Conservation (phyloP, 2,888 invertebrate genomes). For the Lordiphosa fenestrarum region DNA sequence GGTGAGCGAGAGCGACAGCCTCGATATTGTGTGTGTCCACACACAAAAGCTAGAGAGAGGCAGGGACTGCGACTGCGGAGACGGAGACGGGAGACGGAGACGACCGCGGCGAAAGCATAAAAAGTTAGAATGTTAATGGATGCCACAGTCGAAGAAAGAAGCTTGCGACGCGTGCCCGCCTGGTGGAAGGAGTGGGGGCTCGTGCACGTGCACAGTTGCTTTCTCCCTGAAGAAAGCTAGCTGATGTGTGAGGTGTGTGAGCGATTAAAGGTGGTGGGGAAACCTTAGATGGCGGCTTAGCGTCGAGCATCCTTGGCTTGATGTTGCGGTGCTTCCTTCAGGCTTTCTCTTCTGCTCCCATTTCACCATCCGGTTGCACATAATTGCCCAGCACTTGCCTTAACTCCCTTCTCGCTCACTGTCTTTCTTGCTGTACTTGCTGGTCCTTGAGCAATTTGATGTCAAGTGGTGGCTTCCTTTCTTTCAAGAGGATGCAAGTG, state of each 20-base stretch:
- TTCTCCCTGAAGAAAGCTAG: conserved; percentile 4
- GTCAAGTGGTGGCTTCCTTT: conserved; percentile 63
- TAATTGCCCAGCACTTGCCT: conserved; percentile 36
- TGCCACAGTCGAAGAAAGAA: conserved; percentile 31
- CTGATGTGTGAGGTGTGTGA: too few species aligned
- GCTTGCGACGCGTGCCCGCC: conserved; percentile 26
- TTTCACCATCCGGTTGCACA: conserved; percentile 51
- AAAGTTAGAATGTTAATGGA: conserved; percentile 65
- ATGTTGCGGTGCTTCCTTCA: conserved; percentile 20
- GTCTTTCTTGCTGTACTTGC: conserved; percentile 5
- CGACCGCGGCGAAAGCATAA: conserved; percentile 56
- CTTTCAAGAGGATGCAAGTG: conserved; percentile 19
- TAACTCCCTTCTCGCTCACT: conserved; percentile 16
- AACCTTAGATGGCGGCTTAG: too few species aligned
- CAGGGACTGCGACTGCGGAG: conserved; percentile 51
- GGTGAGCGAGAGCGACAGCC: not conserved
- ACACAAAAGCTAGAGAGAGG: too few species aligned
- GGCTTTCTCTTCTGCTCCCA: conserved; percentile 69
- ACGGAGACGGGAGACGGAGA: conserved; percentile 38
- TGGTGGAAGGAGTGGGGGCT: not conserved
- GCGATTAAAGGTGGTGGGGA: too few species aligned
- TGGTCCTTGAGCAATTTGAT: conserved; percentile 39
- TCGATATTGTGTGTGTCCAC: conserved; percentile 21
- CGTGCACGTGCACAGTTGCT: not conserved
- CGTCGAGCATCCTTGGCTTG: too few species aligned